Evolutionary conservation across 2,888 invertebrate species (phyloP), one percentile per base, ranked within the genome.

Genomic region (Mechanitis mazaeus): DNA sequence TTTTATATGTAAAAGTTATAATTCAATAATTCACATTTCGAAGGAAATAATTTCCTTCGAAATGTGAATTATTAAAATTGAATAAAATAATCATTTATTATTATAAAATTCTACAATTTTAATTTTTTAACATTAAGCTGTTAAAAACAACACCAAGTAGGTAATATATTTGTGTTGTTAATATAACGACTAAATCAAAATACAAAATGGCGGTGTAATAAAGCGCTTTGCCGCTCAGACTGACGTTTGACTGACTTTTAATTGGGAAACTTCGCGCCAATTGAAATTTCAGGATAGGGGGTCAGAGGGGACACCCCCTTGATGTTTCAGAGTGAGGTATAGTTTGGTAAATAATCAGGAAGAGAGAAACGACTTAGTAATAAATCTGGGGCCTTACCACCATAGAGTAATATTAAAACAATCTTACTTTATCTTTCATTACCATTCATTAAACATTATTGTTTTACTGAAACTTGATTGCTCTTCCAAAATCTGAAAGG

Each of bases 181-280:
- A 28, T 45, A 56, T 45, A 31, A 56, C 33, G 46, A 33, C 46
- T 56, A 45, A 45, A 46, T 45, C 46, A 56, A 20, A 46, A 33
- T 55, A 45, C 45, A 55, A 57, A 72, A 63, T 73, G 71, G 64
- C 74, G 73, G 72, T 67, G 70, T 78, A 75, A 81, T 81, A 76
- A 77, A 78, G 76, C 73, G 65, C 67, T 68, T 60, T 54, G 56
- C 56, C 61, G 55, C 33, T 45, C 46, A 31, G 56, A 54, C 61
- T 66, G 78, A 74, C 77, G 69, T 75, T 64, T 80, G 81, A 82
- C 72, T 75, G 79, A 78, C 76, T 79, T 80, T 81, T 84, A 84
- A 84, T 85, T 83, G 75, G 74, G 60, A 81, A 85, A 84, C 75
- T 84, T 80, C 65, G 58, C 55, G 62, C 69, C 76, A 77, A 79